phyloP scores from a whole-genome alignment of 1,140 invertebrate genomes.

The Popillia japonica region DNA sequence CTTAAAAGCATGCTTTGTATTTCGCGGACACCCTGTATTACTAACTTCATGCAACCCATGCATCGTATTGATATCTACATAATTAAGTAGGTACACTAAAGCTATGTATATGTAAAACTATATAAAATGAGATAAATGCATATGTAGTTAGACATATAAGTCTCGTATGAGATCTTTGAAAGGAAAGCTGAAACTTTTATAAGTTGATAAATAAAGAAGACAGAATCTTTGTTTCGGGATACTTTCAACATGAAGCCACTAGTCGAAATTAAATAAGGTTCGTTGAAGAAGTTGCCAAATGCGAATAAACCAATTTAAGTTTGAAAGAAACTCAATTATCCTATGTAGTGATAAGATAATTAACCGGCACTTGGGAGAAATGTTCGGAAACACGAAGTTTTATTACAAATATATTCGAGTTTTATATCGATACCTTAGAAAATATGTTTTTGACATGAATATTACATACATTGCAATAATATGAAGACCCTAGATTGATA shows the following conservation, averaged over 20 bases:
- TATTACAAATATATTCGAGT: slow-evolving; percentile 45
- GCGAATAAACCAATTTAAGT: slow-evolving; percentile 56
- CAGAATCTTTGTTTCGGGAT: slow-evolving; percentile 34
- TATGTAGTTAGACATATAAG: neutral
- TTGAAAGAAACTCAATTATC: slow-evolving; percentile 56
- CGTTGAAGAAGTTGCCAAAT: slow-evolving; percentile 51
- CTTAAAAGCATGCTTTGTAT: too few relatives aligned
- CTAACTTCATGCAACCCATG: too few relatives aligned
- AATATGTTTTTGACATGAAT: too few relatives aligned
- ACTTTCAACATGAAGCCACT: slow-evolving; percentile 15
- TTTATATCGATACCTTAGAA: too few relatives aligned
- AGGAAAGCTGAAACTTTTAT: slow-evolving; percentile 18
- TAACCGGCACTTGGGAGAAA: slow-evolving; percentile 44
- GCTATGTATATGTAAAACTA: too few relatives aligned
- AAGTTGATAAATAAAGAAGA: slow-evolving; percentile 27
- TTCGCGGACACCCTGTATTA: too few relatives aligned
- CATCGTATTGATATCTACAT: too few relatives aligned
- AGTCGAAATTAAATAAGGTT: slow-evolving; percentile 38
- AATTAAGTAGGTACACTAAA: too few relatives aligned
- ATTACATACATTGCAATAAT: too few relatives aligned
- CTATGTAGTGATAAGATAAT: slow-evolving; percentile 53
- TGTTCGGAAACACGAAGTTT: slow-evolving; percentile 40
- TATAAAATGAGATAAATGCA: too few relatives aligned
- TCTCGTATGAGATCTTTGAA: neutral
- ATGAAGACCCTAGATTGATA: too few relatives aligned